phyloP scores from a whole-genome alignment of 2,113 vertebrate genomes.

The Brienomyrus brachyistius region DNA sequence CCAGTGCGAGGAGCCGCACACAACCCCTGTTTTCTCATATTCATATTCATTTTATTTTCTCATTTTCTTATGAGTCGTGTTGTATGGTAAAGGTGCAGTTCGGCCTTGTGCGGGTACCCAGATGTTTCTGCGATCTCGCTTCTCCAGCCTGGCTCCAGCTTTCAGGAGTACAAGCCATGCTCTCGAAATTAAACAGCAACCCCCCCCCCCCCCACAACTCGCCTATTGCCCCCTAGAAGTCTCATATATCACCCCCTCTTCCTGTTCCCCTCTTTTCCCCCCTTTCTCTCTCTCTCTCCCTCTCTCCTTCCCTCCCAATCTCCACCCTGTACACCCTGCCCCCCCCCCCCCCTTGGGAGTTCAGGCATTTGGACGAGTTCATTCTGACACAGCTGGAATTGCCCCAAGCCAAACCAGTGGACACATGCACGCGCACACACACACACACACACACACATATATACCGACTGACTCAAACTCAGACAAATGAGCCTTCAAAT shows the following conservation, averaged over 20 bases:
- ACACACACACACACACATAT: slow-evolving; percentile 26
- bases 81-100: neutral
- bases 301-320: slow-evolving; percentile 35
- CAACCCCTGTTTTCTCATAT: neutral
- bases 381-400: slow-evolving; percentile 72
- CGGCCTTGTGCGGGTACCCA: neutral
- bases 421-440: slow-evolving; percentile 37
- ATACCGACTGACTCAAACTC: slow-evolving; percentile 15
- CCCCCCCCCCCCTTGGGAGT: slow-evolving; percentile 60
- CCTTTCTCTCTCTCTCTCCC: slow-evolving; percentile 46
- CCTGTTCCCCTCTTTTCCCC: slow-evolving; percentile 49
- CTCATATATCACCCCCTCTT: slow-evolving; percentile 23
- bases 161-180: neutral
- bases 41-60: neutral
- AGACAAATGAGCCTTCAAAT: neutral
- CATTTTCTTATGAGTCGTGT: neutral
- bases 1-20: neutral
- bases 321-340: slow-evolving; percentile 35
- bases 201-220: neutral
- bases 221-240: slow-evolving; percentile 13
- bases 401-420: slow-evolving; percentile 63
- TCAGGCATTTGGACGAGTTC: slow-evolving; percentile 68
- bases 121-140: neutral
- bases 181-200: neutral
- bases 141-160: neutral